These are phyloP conservation scores for Operophtera brumata DNA, from an alignment of 2,888 invertebrate genomes.

Conservation along the genomic window DNA sequence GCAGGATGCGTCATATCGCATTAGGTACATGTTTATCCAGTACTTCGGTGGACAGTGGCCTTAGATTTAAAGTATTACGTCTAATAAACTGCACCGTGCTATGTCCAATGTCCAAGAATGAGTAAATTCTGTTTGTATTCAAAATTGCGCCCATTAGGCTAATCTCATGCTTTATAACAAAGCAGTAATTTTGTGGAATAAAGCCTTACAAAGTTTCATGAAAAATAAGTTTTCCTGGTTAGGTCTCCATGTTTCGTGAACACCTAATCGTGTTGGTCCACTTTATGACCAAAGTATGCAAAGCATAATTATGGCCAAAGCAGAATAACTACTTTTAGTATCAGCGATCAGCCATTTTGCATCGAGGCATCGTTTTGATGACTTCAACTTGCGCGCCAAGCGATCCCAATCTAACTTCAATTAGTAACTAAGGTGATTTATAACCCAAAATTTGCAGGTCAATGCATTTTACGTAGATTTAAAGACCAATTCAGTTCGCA, in stretches of 20 bases:
- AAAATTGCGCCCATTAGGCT: conserved; percentile 11
- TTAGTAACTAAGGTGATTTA: too few species aligned
- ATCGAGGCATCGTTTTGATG: too few species aligned
- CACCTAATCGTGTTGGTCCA: not conserved
- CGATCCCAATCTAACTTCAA: too few species aligned
- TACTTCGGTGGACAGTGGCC: not conserved
- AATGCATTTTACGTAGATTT: too few species aligned
- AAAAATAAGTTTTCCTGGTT: conserved; percentile 8
- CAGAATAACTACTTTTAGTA: too few species aligned
- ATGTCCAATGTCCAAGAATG: conserved; percentile 1
- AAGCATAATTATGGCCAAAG: too few species aligned
- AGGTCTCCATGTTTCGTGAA: conserved; percentile 1
- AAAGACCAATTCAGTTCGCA: too few species aligned
- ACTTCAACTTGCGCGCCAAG: too few species aligned
- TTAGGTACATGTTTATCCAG: too few species aligned
- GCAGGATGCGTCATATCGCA: too few species aligned
- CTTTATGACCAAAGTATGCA: not conserved
- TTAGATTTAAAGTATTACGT: not conserved
- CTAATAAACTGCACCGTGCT: conserved; percentile 2
- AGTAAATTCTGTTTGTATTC: conserved; percentile 11
- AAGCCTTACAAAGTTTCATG: conserved; percentile 9
- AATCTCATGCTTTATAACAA: conserved; percentile 23
- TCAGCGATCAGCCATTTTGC: too few species aligned
- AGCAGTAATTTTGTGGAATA: conserved; percentile 14
- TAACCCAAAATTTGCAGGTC: too few species aligned